A percentile compares a stretch with the other conserved stretches of the same genome.
phyloP scores from a whole-genome alignment of 1,140 invertebrate genomes.

The Cherax destructor region DNA sequence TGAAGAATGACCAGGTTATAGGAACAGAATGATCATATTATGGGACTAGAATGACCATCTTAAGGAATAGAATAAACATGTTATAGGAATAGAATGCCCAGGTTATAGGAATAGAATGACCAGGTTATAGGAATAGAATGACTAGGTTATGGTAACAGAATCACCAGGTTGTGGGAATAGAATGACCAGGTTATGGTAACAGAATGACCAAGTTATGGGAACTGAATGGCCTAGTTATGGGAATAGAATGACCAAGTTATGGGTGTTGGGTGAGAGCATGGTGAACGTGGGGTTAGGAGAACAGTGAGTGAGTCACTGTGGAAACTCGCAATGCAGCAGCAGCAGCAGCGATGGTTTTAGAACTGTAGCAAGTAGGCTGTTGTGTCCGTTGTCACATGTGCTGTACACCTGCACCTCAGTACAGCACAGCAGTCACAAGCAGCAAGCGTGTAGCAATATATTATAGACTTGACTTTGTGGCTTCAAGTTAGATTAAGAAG shows the following conservation, averaged over 20 bases:
- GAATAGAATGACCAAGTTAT: too few relatives aligned
- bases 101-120: too few relatives aligned
- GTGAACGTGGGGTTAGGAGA: not conserved
- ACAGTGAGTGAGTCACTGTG: not conserved
- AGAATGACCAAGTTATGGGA: too few relatives aligned
- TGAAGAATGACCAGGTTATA: too few relatives aligned
- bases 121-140: too few relatives aligned
- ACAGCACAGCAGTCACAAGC: not conserved
- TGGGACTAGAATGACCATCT: not conserved
- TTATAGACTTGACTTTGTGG: not conserved
- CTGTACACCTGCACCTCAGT: not conserved
- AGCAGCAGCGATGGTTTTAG: conserved; percentile 1
- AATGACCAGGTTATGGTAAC: too few relatives aligned
- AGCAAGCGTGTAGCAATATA: not conserved
- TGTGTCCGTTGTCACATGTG: not conserved
- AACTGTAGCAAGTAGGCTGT: not conserved
- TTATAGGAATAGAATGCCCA: too few relatives aligned
- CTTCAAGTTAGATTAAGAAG: too few relatives aligned
- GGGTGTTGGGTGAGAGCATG: too few relatives aligned
- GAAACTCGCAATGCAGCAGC: conserved; percentile 4
- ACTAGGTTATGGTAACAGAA: too few relatives aligned
- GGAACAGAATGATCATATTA: not conserved
- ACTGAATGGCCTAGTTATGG: too few relatives aligned
- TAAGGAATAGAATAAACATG: not conserved
- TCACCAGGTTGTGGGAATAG: too few relatives aligned